Conservation (phyloP, 1,140 invertebrate species). For the Sesamia nonagrioides region DNA sequence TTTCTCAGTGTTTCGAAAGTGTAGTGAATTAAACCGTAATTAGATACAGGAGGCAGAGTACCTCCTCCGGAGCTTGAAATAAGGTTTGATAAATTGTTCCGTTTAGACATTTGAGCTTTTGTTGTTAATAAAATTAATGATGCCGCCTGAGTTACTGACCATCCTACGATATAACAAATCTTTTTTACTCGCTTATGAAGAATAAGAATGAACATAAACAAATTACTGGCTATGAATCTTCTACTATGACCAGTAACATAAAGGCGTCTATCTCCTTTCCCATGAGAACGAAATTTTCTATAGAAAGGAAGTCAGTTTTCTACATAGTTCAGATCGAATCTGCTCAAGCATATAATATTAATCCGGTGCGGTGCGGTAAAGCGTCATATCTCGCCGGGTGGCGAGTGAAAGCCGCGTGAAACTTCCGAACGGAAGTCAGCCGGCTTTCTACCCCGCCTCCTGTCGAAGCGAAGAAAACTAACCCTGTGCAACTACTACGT, state of each 20-base stretch:
- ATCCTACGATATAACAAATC: constrained; percentile 31
- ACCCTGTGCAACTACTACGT: constrained; percentile 55
- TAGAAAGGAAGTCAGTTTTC: constrained; percentile 42
- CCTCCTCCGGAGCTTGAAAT: background rate
- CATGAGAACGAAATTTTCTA: constrained; percentile 34
- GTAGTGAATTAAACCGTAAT: background rate
- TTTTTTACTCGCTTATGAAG: constrained; percentile 26
- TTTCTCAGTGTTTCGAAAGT: background rate
- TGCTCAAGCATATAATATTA: constrained; percentile 56
- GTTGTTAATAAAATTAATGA: constrained; percentile 40
- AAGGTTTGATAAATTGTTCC: constrained; percentile 21
- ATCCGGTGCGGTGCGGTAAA: constrained; percentile 51
- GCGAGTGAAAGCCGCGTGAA: constrained; percentile 82
- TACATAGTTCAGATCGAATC: constrained; percentile 52
- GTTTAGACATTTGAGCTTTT: constrained; percentile 38
- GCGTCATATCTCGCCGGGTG: constrained; percentile 61
- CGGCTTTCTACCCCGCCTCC: constrained; percentile 83
- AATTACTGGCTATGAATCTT: constrained; percentile 41
- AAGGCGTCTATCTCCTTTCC: constrained; percentile 29
- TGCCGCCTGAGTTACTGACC: constrained; percentile 3
- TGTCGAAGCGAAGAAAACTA: constrained; percentile 71
- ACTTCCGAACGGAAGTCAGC: constrained; percentile 79
- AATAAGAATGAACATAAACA: constrained; percentile 25
- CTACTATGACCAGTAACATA: constrained; percentile 28
- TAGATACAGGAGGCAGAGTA: background rate